A percentile compares a stretch with the other conserved stretches of the same genome.
phyloP scores from a whole-genome alignment of 2,113 vertebrate genomes.

The Lutjanus erythropterus region DNA sequence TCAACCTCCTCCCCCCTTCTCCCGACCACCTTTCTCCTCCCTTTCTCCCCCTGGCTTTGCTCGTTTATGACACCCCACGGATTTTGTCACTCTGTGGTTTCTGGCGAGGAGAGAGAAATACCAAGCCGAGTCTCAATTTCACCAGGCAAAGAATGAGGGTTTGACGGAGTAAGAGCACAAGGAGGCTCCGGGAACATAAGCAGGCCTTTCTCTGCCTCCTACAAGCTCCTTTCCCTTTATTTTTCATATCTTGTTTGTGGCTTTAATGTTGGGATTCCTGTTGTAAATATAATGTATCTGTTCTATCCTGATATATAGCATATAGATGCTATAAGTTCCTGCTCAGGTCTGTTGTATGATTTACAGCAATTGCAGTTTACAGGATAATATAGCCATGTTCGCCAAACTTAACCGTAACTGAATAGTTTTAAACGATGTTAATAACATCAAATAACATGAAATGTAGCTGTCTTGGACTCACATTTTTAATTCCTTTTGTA shows the following conservation, averaged over 20 bases:
- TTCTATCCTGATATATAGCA: neutral
- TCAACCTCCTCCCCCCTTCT: neutral
- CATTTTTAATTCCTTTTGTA: neutral
- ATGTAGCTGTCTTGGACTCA: neutral
- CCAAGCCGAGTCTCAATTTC: conserved; percentile 90
- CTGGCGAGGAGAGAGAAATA: conserved; percentile 89
- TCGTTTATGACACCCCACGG: conserved; percentile 90
- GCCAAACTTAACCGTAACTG: neutral
- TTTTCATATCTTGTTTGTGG: conserved; percentile 68
- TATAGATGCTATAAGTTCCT: neutral
- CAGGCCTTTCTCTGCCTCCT: conserved; percentile 60
- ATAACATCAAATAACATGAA: neutral
- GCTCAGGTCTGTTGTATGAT: neutral
- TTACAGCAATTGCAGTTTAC: neutral
- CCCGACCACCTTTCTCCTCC: conserved; percentile 63
- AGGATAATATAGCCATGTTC: neutral
- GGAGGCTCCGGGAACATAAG: conserved; percentile 65
- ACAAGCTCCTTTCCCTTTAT: conserved; percentile 45
- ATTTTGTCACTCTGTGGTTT: conserved; percentile 96
- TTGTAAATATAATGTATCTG: conserved; percentile 12
- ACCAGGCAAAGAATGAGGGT: conserved; percentile 73
- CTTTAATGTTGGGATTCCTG: conserved; percentile 21
- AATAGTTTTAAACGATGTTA: neutral
- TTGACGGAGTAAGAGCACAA: conserved; percentile 79
- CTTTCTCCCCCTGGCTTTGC: conserved; percentile 68